Conservation (phyloP, 2,113 vertebrate species). For the Alaudala cheleensis region DNA sequence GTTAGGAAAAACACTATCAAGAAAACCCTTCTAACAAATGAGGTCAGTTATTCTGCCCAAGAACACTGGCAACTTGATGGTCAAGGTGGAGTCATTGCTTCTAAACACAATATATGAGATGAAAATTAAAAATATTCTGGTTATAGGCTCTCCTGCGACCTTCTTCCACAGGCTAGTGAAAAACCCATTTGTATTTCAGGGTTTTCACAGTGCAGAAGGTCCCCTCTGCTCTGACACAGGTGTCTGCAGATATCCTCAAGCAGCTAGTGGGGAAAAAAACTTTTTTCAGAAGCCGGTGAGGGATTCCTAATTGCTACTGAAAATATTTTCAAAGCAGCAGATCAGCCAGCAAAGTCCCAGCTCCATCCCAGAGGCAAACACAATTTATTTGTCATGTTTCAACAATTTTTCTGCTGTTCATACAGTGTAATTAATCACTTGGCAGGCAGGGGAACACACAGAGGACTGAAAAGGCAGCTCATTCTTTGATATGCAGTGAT, state of each 20-base stretch:
- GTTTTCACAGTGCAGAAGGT: background rate
- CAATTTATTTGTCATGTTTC: conserved; percentile 62
- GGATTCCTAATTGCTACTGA: conserved; percentile 41
- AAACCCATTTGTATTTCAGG: background rate
- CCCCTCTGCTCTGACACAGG: background rate
- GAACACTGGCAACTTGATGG: background rate
- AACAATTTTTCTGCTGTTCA: conserved; percentile 41
- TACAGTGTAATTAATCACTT: conserved; percentile 63
- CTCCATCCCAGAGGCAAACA: conserved; percentile 55
- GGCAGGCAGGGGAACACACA: conserved; percentile 45
- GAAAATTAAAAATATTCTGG: background rate
- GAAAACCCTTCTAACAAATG: background rate
- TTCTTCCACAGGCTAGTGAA: background rate
- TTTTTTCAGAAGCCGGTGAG: background rate
- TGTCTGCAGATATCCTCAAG: background rate
- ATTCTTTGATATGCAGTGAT: background rate
- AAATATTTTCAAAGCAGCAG: conserved; percentile 51
- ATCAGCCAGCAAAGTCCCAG: conserved; percentile 12
- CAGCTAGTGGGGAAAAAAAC: background rate
- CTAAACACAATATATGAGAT: background rate
- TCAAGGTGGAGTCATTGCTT: background rate
- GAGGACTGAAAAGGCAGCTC: conserved; percentile 23
- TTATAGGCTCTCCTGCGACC: background rate
- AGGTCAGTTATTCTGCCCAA: background rate
- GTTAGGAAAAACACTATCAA: background rate